Evolutionary conservation across 2,797 vertebrate species (phyloP).

Genomic region (Antennarius maculatus): DNA sequence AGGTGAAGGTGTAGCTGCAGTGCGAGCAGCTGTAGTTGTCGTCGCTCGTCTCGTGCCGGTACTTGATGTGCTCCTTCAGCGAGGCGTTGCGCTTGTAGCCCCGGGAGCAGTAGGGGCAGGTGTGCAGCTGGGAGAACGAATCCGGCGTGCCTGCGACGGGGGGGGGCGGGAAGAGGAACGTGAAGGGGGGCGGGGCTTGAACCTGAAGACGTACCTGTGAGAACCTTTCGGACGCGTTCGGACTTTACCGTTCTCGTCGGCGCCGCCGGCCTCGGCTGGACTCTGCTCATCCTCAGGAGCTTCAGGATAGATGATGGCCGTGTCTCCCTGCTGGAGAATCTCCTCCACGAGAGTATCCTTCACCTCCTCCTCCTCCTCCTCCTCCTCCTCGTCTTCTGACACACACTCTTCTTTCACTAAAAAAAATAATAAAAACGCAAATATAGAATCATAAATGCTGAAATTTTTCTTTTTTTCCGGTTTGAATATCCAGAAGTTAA

Average conservation of each 20-base stretch:
- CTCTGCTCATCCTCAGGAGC: constrained; percentile 96
- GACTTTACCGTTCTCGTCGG: constrained; percentile 92
- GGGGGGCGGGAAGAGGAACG: not conserved
- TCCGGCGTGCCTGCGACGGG: constrained; percentile 88
- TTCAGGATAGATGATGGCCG: constrained; percentile 95
- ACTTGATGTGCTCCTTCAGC: constrained; percentile 98
- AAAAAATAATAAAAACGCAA: constrained; percentile 24
- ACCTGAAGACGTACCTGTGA: no score
- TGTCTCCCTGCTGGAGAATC: constrained; percentile 95
- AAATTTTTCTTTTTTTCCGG: not conserved
- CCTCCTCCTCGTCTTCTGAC: constrained; percentile 90
- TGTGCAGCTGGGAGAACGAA: constrained; percentile 93
- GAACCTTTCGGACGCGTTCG: no score
- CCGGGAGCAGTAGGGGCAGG: constrained; percentile 96
- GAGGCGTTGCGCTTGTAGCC: constrained; percentile 99
- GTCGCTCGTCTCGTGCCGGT: constrained; percentile 97
- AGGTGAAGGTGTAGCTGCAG: constrained; percentile 98
- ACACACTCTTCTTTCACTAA: constrained; percentile 93
- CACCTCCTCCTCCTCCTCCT: constrained; percentile 89
- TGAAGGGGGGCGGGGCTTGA: not conserved
- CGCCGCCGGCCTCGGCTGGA: constrained; percentile 90
- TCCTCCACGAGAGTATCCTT: constrained; percentile 93
- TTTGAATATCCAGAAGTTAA: no score
- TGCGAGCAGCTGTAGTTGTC: constrained; percentile 98
- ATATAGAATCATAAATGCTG: not conserved